Conservation (phyloP, 2,888 invertebrate species). For the Leptopilina myrica region DNA sequence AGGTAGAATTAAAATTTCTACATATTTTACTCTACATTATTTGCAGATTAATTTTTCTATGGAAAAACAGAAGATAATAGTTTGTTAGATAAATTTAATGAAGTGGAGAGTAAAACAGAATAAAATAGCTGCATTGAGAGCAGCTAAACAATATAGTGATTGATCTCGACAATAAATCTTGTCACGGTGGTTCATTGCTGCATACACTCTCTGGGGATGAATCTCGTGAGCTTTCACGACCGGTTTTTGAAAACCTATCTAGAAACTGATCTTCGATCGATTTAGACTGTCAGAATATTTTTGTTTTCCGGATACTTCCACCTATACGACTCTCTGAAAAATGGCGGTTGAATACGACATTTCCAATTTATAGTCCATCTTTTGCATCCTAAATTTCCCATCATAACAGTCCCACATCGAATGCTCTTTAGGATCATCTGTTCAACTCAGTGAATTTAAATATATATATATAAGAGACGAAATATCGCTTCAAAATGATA, state of each 20-base stretch:
- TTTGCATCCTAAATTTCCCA: background rate
- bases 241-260: constrained; percentile 5
- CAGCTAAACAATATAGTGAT: constrained; percentile 6
- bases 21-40: too few relatives aligned
- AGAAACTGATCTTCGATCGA: background rate
- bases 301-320: background rate
- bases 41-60: background rate
- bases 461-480: too few relatives aligned
- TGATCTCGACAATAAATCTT: constrained; percentile 1
- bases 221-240: constrained; percentile 23
- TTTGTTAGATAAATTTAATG: constrained; percentile 3
- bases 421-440: background rate
- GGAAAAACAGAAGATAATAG: background rate
- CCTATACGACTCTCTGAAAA: constrained; percentile 4
- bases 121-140: background rate
- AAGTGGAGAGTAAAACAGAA: background rate
- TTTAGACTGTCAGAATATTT: constrained; percentile 1
- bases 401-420: background rate
- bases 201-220: constrained; percentile 18
- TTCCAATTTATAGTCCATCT: constrained; percentile 9
- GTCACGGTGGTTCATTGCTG: constrained; percentile 3
- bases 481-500: too few relatives aligned
- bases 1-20: too few relatives aligned
- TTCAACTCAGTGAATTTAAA: too few relatives aligned
- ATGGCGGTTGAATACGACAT: constrained; percentile 5